phyloP scores from a whole-genome alignment of 2,797 vertebrate genomes.

The Leptodactylus fallax region DNA sequence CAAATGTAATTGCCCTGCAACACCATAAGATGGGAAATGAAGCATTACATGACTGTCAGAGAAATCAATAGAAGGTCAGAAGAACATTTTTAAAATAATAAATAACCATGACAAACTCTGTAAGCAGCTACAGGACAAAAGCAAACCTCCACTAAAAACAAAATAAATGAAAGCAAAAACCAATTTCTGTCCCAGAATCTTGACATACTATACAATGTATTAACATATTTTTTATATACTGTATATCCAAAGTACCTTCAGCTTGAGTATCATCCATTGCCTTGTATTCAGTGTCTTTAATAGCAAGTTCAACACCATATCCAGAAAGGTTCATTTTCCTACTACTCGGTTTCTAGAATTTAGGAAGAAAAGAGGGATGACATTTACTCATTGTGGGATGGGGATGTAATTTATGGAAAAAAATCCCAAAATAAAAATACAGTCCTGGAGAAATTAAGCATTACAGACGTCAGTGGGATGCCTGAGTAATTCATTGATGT shows the following conservation, averaged over 20 bases:
- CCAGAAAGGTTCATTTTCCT: constrained; percentile 91
- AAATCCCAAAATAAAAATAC: too few relatives aligned
- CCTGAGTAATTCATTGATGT: neutral
- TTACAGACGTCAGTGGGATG: neutral
- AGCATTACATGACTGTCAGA: neutral
- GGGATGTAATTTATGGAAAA: neutral
- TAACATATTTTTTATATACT: neutral
- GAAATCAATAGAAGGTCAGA: neutral
- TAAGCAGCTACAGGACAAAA: neutral
- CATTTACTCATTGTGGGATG: neutral
- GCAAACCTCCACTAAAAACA: neutral
- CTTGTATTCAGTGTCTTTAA: constrained; percentile 98
- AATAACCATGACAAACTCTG: neutral
- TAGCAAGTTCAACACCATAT: constrained; percentile 94
- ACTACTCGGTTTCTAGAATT: constrained; percentile 81
- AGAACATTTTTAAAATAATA: neutral
- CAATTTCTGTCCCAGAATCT: neutral
- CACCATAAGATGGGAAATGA: neutral
- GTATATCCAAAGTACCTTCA: constrained; percentile 81
- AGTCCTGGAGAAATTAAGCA: too few relatives aligned
- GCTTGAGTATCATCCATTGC: constrained; percentile 90
- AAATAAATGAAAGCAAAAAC: neutral
- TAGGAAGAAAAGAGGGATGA: neutral
- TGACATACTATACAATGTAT: neutral
- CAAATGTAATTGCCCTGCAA: neutral